Conservation (phyloP, 2,113 vertebrate genomes). For the Sebastes fasciatus region DNA sequence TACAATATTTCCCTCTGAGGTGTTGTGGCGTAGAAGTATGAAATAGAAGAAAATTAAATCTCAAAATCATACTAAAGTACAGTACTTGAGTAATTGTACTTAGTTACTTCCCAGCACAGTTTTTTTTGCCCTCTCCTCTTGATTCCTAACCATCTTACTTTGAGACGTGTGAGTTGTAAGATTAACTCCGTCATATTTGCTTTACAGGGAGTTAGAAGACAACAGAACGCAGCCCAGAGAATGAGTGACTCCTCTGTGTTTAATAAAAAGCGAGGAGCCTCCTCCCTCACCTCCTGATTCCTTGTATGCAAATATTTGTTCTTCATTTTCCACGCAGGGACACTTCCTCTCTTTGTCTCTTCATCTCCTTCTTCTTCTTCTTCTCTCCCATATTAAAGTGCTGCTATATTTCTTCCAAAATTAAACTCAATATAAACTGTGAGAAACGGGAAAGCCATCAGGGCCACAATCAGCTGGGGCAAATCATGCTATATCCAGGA, state of each 20-base stretch:
- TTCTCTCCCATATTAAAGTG: not conserved
- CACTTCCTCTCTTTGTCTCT: not conserved
- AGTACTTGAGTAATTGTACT: not conserved
- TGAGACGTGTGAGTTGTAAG: not conserved
- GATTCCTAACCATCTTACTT: no score
- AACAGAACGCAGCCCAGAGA: not conserved
- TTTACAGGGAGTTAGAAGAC: not conserved
- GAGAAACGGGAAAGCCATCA: not conserved
- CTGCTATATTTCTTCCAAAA: not conserved
- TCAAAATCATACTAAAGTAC: not conserved
- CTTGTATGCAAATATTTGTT: slow-evolving; percentile 27
- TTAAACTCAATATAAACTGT: not conserved
- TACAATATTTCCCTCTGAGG: not conserved
- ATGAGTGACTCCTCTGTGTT: slow-evolving; percentile 16
- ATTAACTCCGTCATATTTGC: not conserved
- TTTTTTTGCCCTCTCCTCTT: not conserved
- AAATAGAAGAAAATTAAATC: not conserved
- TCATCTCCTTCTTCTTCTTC: not conserved
- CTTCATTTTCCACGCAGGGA: slow-evolving; percentile 10
- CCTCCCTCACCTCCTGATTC: not conserved
- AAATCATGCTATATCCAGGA: not conserved
- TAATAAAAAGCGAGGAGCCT: not conserved
- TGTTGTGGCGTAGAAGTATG: not conserved
- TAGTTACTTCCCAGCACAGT: not conserved
- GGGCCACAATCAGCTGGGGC: not conserved